These are phyloP conservation scores for Melozone crissalis DNA, from an alignment of 2,113 vertebrate genomes.

Conservation along the genomic window DNA sequence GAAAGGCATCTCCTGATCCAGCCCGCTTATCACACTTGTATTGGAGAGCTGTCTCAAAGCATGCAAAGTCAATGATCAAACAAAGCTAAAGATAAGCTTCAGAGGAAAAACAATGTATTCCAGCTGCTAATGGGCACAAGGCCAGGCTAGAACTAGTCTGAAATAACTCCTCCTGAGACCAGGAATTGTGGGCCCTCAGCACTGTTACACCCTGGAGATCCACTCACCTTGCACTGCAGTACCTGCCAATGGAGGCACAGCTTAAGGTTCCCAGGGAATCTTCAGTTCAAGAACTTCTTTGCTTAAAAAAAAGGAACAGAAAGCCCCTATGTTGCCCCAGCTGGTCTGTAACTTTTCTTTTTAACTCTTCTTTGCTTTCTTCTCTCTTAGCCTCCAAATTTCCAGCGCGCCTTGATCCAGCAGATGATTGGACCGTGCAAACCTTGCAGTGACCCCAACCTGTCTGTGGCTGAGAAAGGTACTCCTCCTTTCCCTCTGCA, in stretches of 20 bases:
- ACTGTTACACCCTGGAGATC: background rate
- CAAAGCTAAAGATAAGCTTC: background rate
- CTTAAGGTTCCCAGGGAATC: background rate
- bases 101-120: background rate
- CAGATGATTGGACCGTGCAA: slow-evolving; percentile 96
- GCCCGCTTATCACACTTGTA: background rate
- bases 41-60: background rate
- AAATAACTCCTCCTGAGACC: background rate
- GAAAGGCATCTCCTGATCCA: background rate
- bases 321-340: background rate
- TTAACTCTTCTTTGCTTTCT: slow-evolving; percentile 4
- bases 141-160: background rate
- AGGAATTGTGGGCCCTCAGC: background rate
- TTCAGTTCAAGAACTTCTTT: background rate
- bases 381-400: slow-evolving; percentile 85
- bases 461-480: slow-evolving; percentile 95
- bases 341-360: background rate
- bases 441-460: slow-evolving; percentile 91
- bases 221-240: background rate
- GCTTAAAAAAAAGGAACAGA: background rate
- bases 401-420: slow-evolving; percentile 94
- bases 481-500: background rate
- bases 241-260: background rate
- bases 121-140: background rate
- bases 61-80: background rate